Conservation (phyloP, 92 coral and sea anemone genomes). For the Umimayanthus chanpuru region DNA sequence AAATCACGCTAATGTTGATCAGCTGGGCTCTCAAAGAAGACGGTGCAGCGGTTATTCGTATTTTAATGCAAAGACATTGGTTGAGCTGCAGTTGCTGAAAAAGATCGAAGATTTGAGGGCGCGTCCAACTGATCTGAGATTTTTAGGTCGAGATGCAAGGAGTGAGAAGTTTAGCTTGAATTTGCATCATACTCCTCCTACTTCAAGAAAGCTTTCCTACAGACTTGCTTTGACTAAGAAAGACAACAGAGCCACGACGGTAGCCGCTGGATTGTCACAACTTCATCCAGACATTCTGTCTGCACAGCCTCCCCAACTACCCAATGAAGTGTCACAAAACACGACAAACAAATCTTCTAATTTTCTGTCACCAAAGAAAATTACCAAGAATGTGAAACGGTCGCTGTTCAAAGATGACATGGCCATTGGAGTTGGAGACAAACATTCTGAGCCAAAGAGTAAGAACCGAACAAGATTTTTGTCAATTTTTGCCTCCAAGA, state of each 20-base stretch:
- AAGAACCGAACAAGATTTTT: conserved; percentile 61
- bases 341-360: conserved; percentile 14
- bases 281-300: neutral
- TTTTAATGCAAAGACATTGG: conserved; percentile 14
- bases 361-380: conserved; percentile 11
- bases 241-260: neutral
- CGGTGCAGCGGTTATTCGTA: conserved; percentile 24
- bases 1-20: conserved; percentile 38
- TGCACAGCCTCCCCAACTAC: neutral
- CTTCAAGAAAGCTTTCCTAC: conserved; percentile 44
- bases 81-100: conserved; percentile 52
- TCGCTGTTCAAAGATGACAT: conserved; percentile 81
- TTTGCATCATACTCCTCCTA: conserved; percentile 37
- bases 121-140: conserved; percentile 76
- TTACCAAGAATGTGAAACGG: conserved; percentile 43
- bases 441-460: conserved; percentile 66
- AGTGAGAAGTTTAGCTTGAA: conserved; percentile 49
- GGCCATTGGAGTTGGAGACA: conserved; percentile 54
- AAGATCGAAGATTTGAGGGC: conserved; percentile 76
- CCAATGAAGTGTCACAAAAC: conserved; percentile 3
- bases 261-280: neutral
- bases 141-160: conserved; percentile 69
- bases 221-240: conserved; percentile 43
- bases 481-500: conserved; percentile 74
- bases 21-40: conserved; percentile 15